Evolutionary conservation across 35 echinoderm and acorn worm species (phyloP).

Genomic region (Eucidaris tribuloides): DNA sequence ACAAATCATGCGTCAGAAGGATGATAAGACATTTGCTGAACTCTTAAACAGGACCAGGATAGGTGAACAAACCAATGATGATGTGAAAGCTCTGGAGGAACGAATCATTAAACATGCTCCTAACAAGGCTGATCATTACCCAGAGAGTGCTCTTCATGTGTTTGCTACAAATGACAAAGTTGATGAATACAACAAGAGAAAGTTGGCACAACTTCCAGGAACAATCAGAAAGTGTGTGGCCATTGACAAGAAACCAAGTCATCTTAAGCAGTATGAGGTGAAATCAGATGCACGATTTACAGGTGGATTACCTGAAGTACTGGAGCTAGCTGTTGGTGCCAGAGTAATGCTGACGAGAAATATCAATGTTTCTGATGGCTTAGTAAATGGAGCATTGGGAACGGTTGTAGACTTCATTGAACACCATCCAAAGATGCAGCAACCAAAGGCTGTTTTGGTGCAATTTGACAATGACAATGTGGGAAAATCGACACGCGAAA

Average conservation of each 20-base stretch:
- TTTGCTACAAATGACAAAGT: conserved; percentile 41
- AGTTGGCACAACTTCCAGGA: background rate
- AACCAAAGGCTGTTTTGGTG: conserved; percentile 32
- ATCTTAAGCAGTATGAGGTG: background rate
- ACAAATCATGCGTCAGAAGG: conserved; percentile 46
- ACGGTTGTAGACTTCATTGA: background rate
- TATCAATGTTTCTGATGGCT: conserved; percentile 74
- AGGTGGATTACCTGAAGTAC: background rate
- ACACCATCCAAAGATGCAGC: background rate
- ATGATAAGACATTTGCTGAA: conserved; percentile 30
- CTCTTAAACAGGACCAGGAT: conserved; percentile 7
- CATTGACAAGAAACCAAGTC: background rate
- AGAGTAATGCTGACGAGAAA: too few relatives aligned
- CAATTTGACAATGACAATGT: conserved; percentile 32
- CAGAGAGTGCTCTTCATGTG: conserved; percentile 32
- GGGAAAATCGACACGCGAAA: conserved; percentile 20
- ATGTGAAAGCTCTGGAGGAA: background rate
- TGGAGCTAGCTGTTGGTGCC: conserved; percentile 21
- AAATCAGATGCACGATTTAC: background rate
- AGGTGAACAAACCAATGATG: background rate
- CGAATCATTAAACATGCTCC: background rate
- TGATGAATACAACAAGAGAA: conserved; percentile 9
- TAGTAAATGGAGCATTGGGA: conserved; percentile 49
- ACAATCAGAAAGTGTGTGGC: background rate
- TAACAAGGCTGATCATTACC: background rate